Evolutionary conservation across 2,797 vertebrate species (phyloP).

Genomic region (Coluber constrictor): DNA sequence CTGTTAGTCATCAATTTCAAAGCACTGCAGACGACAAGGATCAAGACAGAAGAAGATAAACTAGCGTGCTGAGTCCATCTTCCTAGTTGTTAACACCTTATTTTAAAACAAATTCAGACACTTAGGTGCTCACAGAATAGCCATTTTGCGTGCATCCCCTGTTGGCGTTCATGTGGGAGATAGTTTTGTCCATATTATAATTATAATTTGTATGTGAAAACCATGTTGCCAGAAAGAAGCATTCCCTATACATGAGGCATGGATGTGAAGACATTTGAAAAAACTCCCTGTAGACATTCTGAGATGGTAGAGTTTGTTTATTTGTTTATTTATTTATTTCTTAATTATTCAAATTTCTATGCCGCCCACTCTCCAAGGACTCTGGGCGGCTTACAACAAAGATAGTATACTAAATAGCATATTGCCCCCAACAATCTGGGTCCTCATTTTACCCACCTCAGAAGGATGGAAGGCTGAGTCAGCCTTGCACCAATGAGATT

Average conservation of each 20-base stretch:
- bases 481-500: no score
- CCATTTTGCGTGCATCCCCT: background rate
- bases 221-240: background rate
- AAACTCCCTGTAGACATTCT: background rate
- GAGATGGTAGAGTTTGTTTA: background rate
- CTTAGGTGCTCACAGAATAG: background rate
- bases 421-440: no score
- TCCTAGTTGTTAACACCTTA: background rate
- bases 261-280: background rate
- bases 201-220: background rate
- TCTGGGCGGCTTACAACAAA: no score
- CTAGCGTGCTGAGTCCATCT: background rate
- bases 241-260: background rate
- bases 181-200: background rate
- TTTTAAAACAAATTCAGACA: background rate
- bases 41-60: background rate
- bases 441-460: no score
- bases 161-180: background rate
- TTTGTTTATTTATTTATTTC: no score
- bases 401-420: no score
- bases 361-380: no score
- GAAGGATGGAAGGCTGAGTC: no score
- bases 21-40: background rate
- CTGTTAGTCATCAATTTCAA: background rate
- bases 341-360: no score